Percentiles rank a stretch among this genome's conserved stretches.
phyloP scores from a whole-genome alignment of 1,140 invertebrate species.

The Macrotrachela quadricornifera region DNA sequence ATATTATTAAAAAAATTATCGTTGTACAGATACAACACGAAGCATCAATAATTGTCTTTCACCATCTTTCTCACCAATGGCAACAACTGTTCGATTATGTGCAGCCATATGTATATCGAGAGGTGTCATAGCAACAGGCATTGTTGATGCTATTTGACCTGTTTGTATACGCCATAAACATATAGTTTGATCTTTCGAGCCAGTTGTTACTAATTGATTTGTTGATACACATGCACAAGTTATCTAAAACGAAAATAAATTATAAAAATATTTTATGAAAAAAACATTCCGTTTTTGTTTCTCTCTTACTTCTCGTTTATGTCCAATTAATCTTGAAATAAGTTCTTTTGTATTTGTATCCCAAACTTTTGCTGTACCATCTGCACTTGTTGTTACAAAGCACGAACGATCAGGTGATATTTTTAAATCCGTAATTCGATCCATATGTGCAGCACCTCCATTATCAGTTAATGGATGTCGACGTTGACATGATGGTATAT shows the following conservation, averaged over 20 bases:
- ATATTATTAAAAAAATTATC: neutral
- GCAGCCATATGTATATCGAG: slow-evolving; percentile 4
- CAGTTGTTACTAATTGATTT: slow-evolving; percentile 3
- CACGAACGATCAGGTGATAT: neutral
- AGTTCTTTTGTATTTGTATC: slow-evolving; percentile 1
- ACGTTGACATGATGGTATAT: slow-evolving; percentile 6
- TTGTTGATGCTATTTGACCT: slow-evolving; percentile 3
- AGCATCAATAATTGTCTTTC: slow-evolving; percentile 9
- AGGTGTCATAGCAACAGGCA: slow-evolving; percentile 5
- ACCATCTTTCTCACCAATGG: slow-evolving; percentile 9
- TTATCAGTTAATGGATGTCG: neutral
- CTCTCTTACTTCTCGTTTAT: neutral
- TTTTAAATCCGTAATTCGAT: neutral
- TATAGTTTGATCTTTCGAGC: slow-evolving; percentile 5
- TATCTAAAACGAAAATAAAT: neutral
- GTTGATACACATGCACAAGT: slow-evolving; percentile 6
- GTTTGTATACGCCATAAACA: neutral
- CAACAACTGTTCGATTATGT: slow-evolving; percentile 8
- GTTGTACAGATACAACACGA: slow-evolving; percentile 5
- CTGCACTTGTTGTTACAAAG: slow-evolving; percentile 3
- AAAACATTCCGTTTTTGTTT: no score
- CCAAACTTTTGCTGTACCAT: slow-evolving; percentile 8
- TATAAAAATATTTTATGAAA: neutral
- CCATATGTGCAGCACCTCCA: neutral
- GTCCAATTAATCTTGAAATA: slow-evolving; percentile 1